phyloP scores from a whole-genome alignment of 2,888 invertebrate genomes.

The Diplolepis rosae region DNA sequence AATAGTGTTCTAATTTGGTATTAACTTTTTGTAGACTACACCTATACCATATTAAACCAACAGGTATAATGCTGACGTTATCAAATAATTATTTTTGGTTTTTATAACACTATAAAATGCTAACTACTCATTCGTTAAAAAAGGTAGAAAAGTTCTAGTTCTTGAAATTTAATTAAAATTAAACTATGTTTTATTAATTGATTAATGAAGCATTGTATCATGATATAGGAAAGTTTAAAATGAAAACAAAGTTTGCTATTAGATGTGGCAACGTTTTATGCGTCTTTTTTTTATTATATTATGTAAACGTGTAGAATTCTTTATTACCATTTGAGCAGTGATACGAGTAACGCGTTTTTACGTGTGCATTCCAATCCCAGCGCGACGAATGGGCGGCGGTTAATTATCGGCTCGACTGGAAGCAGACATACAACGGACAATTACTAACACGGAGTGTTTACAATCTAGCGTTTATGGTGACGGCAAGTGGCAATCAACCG shows the following conservation, averaged over 20 bases:
- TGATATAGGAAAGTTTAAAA: neutral
- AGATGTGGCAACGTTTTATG: constrained; percentile 4
- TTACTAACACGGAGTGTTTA: constrained; percentile 65
- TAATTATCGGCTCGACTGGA: constrained; percentile 51
- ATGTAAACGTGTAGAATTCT: constrained; percentile 14
- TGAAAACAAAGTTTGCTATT: constrained; percentile 11
- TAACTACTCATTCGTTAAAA: neutral
- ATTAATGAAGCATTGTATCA: neutral
- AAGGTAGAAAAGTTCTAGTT: too few relatives aligned
- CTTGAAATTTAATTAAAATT: too few relatives aligned
- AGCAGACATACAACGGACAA: constrained; percentile 59
- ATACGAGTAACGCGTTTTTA: constrained; percentile 34
- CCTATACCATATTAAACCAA: neutral
- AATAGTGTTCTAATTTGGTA: constrained; percentile 17
- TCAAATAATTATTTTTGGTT: constrained; percentile 1
- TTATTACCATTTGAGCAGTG: constrained; percentile 28
- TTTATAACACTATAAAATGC: neutral
- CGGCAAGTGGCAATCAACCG: constrained; percentile 52
- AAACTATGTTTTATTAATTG: too few relatives aligned
- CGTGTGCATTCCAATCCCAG: constrained; percentile 48
- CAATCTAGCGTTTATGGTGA: constrained; percentile 62
- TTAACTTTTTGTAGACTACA: neutral
- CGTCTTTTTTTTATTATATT: constrained; percentile 13
- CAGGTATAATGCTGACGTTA: neutral
- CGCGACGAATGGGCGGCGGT: constrained; percentile 51